Evolutionary conservation across 2,113 vertebrate species (phyloP), one percentile per base, ranked within the genome.

Genomic region (Mirounga angustirostris): DNA sequence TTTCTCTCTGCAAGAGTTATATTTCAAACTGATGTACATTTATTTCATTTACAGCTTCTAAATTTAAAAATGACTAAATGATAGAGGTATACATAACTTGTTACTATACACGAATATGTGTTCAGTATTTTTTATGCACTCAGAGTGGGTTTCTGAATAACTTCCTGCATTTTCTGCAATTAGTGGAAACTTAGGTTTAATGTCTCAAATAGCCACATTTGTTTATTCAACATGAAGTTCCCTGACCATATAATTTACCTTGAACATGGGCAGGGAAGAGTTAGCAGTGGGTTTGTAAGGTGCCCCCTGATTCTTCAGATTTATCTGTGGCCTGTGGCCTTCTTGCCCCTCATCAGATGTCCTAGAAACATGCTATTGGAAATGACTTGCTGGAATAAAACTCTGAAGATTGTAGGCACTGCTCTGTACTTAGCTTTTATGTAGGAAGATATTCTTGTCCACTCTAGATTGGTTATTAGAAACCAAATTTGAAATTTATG

Each of bases 221-320:
- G 16, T 15, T 4, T 74, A 16, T 54, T 52, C n/a, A n/a, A 46
- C 18, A 24, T 46, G 21, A 9, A 7, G 8, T 78, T 89, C 81
- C 69, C 46, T 78, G 50, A 18, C 4, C 30, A 50, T 5, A 78
- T 69, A 7, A 8, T 30, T 73, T 43, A 24, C 7, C 9, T 46
- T 59, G 54, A 14, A 46, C 21, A 12, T 11, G 7, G 8, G 26
- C 56, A 58, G 3, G 7, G 14, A 18, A 46, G 21, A 36, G 14
- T 28, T 59, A 15, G 24, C 24, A 9, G 0, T 30, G 16, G 9
- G 14, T 43, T 13, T 87, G 19, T 59, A 58, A 40, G 56, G 46
- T 7, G 26, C 11, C 16, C 5, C 2, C 12, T 14, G 15, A 2
- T 4, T 11, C 16, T 40, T 12, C 7, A 5, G 1, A 15, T 4